A percentile compares a stretch with the other conserved stretches of the same genome.
phyloP scores from a whole-genome alignment of 1,140 invertebrate genomes.

The Chlorops oryzae region DNA sequence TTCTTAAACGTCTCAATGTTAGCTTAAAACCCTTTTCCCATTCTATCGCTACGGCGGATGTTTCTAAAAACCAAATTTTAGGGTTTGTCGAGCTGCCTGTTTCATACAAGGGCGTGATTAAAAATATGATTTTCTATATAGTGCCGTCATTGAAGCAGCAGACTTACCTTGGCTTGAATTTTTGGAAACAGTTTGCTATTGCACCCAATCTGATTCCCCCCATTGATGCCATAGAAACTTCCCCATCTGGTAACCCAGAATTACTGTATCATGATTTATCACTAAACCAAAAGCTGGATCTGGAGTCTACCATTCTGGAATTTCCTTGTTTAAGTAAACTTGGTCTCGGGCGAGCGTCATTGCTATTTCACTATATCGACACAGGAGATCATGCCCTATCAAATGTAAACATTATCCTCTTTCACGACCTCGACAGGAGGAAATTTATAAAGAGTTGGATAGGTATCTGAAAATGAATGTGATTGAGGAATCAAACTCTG shows the following conservation, averaged over 20 bases:
- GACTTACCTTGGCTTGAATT: background rate
- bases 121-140: no score
- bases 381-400: background rate
- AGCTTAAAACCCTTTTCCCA: no score
- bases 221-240: no score
- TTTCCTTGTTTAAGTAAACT: slow-evolving; percentile 3
- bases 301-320: background rate
- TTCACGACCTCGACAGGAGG: slow-evolving; percentile 14
- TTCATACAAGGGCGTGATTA: no score
- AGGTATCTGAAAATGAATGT: slow-evolving; percentile 14
- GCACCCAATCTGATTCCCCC: no score
- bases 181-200: no score
- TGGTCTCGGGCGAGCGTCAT: background rate
- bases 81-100: no score
- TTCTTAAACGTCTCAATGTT: background rate
- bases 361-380: slow-evolving; percentile 1
- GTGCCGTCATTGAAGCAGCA: background rate
- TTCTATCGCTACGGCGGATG: no score
- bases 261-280: no score
- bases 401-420: slow-evolving; percentile 15
- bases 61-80: no score
- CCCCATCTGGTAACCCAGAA: no score
- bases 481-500: slow-evolving; percentile 14
- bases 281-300: no score
- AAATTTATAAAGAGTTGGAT: slow-evolving; percentile 13